phyloP scores from a whole-genome alignment of 2,113 vertebrate species.

The Microcebus lehilahytsara region DNA sequence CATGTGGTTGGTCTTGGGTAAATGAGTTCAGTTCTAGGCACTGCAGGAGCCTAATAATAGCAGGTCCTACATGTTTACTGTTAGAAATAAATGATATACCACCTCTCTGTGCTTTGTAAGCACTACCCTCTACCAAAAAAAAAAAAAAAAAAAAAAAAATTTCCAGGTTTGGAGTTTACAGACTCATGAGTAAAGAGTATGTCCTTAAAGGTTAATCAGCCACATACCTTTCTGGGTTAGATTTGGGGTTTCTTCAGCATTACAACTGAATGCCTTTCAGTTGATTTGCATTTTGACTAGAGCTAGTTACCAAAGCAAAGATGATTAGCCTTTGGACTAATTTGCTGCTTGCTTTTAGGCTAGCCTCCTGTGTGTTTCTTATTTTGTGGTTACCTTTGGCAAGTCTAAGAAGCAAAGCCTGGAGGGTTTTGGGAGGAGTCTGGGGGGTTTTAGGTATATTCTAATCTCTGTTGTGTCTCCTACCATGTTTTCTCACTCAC shows the following conservation, averaged over 20 bases:
- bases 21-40: too few species aligned
- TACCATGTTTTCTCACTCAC: neutral
- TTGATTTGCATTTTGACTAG: neutral
- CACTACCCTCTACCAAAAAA: too few species aligned
- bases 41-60: too few species aligned
- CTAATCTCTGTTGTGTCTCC: neutral
- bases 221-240: neutral
- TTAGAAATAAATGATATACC: too few species aligned
- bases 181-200: neutral
- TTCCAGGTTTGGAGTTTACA: neutral
- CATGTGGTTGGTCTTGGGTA: too few species aligned
- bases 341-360: neutral
- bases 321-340: neutral
- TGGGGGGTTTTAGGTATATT: neutral
- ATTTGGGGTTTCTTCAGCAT: slow-evolving; percentile 5
- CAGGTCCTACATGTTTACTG: too few species aligned
- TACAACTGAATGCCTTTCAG: neutral
- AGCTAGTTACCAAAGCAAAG: neutral
- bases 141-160: neutral
- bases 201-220: neutral
- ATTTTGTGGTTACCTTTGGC: slow-evolving; percentile 22
- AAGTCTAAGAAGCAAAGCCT: neutral
- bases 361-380: neutral
- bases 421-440: neutral
- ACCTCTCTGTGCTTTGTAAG: too few species aligned